These are phyloP conservation scores for Tethya wilhelma DNA, from an alignment of 37 sponge, comb jelly and placozoan genomes.

Conservation along the genomic window DNA sequence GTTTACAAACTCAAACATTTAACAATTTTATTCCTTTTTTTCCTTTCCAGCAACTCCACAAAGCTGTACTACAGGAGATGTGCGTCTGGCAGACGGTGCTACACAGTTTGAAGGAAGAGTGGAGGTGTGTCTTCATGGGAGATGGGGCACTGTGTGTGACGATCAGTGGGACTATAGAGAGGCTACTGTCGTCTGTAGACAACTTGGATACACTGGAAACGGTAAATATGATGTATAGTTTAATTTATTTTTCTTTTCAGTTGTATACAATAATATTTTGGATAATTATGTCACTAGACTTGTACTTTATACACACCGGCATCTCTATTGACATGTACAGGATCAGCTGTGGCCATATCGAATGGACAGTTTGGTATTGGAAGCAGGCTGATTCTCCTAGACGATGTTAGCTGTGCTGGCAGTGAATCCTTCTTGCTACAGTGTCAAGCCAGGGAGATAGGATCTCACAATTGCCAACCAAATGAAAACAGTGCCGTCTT, in stretches of 20 bases:
- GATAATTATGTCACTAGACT: too few species aligned
- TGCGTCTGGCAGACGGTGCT: not conserved
- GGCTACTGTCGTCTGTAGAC: not conserved
- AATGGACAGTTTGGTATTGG: not conserved
- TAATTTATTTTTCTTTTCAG: too few species aligned
- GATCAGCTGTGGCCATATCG: not conserved
- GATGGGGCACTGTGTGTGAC: constrained; percentile 9
- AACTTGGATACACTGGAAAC: not conserved
- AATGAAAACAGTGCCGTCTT: constrained; percentile 28
- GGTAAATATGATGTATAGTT: too few species aligned
- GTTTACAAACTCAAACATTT: not conserved
- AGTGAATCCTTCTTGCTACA: not conserved
- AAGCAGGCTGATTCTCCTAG: constrained; percentile 7
- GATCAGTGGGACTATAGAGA: not conserved
- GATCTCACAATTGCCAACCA: constrained; percentile 15
- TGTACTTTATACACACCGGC: too few species aligned
- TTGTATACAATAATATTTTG: too few species aligned
- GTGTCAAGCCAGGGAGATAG: not conserved
- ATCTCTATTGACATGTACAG: too few species aligned
- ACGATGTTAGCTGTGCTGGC: constrained; percentile 11
- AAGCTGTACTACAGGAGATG: not conserved
- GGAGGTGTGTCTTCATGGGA: not conserved
- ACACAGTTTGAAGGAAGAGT: not conserved
- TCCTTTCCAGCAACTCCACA: not conserved
- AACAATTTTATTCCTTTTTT: not conserved